A percentile compares a stretch with the other conserved stretches of the same genome.
phyloP scores from a whole-genome alignment of 2,113 vertebrate species.

The Ibidorhyncha struthersii region DNA sequence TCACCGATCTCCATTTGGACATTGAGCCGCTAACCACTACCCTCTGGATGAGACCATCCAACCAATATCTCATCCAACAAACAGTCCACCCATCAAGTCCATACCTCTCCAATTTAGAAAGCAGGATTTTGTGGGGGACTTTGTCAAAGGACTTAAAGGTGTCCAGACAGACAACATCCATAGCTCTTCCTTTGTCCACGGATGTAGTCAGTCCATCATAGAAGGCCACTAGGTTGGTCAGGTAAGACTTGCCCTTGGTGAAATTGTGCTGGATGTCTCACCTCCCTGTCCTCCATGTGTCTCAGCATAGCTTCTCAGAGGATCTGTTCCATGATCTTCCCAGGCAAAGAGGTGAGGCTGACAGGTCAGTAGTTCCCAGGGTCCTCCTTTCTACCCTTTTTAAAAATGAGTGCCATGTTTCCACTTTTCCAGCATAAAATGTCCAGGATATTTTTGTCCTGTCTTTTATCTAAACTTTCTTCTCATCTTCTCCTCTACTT shows the following conservation, averaged over 20 bases:
- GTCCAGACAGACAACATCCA: background rate
- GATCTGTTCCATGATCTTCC: background rate
- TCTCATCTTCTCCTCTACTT: background rate
- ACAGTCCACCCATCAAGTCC: background rate
- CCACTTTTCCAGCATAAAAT: background rate
- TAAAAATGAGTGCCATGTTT: background rate
- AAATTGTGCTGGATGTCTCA: background rate
- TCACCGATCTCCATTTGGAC: background rate
- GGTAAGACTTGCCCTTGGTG: background rate
- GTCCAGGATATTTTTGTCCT: background rate
- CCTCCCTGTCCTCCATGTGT: background rate
- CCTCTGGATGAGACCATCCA: background rate
- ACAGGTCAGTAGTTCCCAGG: background rate
- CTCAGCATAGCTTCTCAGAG: background rate
- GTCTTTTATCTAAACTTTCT: background rate
- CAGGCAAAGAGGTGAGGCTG: background rate
- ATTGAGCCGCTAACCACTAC: background rate
- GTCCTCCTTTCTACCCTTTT: background rate
- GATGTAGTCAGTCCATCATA: background rate
- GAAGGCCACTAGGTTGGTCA: background rate
- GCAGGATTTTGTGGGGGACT: background rate
- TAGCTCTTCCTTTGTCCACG: background rate
- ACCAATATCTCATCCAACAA: background rate
- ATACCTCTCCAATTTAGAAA: background rate
- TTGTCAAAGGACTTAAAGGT: background rate